Evolutionary conservation across 1,140 invertebrate genomes (phyloP).

Genomic region (Drosophila pandora): DNA sequence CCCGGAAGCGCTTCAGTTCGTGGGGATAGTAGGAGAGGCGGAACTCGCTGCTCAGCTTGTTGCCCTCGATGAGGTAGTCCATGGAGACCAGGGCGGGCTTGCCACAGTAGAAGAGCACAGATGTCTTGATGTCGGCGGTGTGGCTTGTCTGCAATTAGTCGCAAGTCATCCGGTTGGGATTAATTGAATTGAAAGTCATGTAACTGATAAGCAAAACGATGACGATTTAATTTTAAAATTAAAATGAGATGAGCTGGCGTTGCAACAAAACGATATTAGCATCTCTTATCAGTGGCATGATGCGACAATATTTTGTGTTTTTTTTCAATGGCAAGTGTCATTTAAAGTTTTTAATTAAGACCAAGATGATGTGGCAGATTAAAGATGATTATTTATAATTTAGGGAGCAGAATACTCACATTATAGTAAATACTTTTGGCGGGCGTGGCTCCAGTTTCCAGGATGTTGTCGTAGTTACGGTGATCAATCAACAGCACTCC

Average conservation of each 20-base stretch:
- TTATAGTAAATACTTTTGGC: slow-evolving; percentile 94
- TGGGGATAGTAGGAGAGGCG: slow-evolving; percentile 94
- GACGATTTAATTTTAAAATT: slow-evolving; percentile 12
- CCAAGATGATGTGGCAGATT: slow-evolving; percentile 10
- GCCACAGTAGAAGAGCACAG: slow-evolving; percentile 90
- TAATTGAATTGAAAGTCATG: slow-evolving; percentile 14
- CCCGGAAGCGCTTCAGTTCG: slow-evolving; percentile 88
- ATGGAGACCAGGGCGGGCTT: slow-evolving; percentile 90
- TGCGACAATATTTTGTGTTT: slow-evolving; percentile 18
- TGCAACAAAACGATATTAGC: slow-evolving; percentile 28
- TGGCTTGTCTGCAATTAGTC: slow-evolving; percentile 88
- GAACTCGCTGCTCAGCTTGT: slow-evolving; percentile 88
- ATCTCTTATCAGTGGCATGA: slow-evolving; percentile 53
- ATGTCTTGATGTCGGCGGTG: slow-evolving; percentile 92
- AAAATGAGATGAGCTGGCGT: slow-evolving; percentile 6
- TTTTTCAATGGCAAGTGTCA: slow-evolving; percentile 38
- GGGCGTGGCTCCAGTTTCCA: slow-evolving; percentile 89
- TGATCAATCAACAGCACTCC: slow-evolving; percentile 94
- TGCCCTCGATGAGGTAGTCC: slow-evolving; percentile 90
- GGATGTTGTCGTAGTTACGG: slow-evolving; percentile 93
- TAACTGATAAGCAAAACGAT: slow-evolving; percentile 15
- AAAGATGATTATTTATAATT: neutral
- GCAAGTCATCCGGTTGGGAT: slow-evolving; percentile 52
- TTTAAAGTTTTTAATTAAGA: slow-evolving; percentile 65
- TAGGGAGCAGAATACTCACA: slow-evolving; percentile 85